phyloP scores from a whole-genome alignment of 2,888 invertebrate species.

The Drosophila nr. perissopoda region DNA sequence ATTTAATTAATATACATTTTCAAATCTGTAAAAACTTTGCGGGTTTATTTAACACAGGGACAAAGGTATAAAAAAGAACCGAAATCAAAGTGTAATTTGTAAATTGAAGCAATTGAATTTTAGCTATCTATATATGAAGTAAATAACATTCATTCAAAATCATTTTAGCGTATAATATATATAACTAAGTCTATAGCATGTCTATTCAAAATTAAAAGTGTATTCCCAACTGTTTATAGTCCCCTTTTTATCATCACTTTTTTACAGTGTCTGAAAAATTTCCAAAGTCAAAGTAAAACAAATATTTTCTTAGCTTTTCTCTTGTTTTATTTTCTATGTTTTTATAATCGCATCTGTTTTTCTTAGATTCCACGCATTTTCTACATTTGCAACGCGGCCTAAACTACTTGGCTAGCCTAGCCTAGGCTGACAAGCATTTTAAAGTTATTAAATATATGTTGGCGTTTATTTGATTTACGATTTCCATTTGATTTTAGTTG shows the following conservation, averaged over 20 bases:
- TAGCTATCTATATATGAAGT: not conserved
- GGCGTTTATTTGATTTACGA: conserved; percentile 10
- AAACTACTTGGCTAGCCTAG: conserved; percentile 27
- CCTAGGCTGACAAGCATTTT: conserved; percentile 27
- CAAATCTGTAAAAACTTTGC: not conserved
- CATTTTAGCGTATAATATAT: too few relatives aligned
- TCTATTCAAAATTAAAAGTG: too few relatives aligned
- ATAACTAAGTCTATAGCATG: too few relatives aligned
- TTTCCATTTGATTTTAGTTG: conserved; percentile 21
- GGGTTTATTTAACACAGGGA: not conserved
- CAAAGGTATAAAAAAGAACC: not conserved
- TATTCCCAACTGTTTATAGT: not conserved
- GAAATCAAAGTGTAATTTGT: not conserved
- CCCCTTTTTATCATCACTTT: not conserved
- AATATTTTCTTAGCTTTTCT: conserved; percentile 19
- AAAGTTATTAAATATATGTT: conserved; percentile 19
- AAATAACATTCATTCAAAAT: not conserved
- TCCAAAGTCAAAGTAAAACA: conserved; percentile 2
- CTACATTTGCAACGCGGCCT: conserved; percentile 30
- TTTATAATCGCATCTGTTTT: conserved; percentile 17
- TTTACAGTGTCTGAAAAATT: not conserved
- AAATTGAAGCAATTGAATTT: not conserved
- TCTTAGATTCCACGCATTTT: conserved; percentile 39
- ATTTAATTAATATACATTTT: conserved; percentile 26
- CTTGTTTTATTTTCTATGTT: conserved; percentile 57